phyloP scores from a whole-genome alignment of 2,888 invertebrate genomes.

The Megaustenia siamemsis region DNA sequence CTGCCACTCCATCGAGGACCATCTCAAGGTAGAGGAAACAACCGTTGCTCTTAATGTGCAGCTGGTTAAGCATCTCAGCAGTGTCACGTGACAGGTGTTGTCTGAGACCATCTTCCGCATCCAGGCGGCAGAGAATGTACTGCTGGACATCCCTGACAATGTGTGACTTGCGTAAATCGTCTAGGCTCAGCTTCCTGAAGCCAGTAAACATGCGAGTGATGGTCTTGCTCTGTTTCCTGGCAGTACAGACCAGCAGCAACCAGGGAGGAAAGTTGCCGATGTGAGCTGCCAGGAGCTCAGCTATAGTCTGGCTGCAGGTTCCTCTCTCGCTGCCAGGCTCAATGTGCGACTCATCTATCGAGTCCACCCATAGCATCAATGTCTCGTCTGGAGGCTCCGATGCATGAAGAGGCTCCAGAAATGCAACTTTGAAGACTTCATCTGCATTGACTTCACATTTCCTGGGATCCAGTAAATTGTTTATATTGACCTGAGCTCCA shows the following conservation, averaged over 20 bases:
- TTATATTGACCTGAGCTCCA: conserved; percentile 85
- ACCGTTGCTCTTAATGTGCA: conserved; percentile 97
- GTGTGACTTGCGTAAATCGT: conserved; percentile 89
- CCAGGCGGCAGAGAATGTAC: conserved; percentile 91
- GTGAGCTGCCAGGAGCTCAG: conserved; percentile 90
- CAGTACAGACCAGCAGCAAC: conserved; percentile 93
- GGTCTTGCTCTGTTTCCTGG: conserved; percentile 87
- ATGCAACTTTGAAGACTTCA: conserved; percentile 92
- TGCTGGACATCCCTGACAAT: conserved; percentile 97
- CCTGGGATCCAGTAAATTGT: conserved; percentile 85
- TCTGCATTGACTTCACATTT: conserved; percentile 92
- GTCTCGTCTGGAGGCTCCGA: conserved; percentile 90
- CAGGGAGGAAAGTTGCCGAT: conserved; percentile 95
- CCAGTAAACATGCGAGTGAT: conserved; percentile 87
- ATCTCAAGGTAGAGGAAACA: conserved; percentile 80
- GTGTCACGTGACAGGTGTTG: conserved; percentile 94
- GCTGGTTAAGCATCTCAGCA: conserved; percentile 95
- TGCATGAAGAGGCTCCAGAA: conserved; percentile 91
- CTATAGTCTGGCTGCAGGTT: conserved; percentile 77
- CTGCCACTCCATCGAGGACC: conserved; percentile 90
- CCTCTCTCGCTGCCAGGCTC: conserved; percentile 66
- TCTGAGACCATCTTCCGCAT: conserved; percentile 91
- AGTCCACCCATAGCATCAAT: conserved; percentile 92
- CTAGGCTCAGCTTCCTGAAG: conserved; percentile 93
- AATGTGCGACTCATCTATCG: conserved; percentile 88